A percentile compares a stretch with the other conserved stretches of the same genome.
These are phyloP conservation scores for Synodontis membranacea DNA, from an alignment of 2,113 vertebrate species.

Conservation along the genomic window DNA sequence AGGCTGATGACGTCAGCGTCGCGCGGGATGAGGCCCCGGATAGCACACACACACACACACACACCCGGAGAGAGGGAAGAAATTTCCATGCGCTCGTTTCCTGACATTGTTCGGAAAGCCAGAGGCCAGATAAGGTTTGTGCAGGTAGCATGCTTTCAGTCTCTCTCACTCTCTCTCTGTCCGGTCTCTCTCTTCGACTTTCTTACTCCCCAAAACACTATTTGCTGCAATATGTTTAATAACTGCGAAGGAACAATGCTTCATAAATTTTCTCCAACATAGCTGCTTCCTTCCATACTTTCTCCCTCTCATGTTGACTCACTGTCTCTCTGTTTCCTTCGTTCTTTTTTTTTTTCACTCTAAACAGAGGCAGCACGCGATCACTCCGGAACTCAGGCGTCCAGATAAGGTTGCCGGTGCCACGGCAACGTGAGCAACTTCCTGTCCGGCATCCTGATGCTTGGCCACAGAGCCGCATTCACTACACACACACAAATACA, in stretches of 20 bases:
- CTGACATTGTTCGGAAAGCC: conserved; percentile 76
- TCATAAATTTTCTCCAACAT: neutral
- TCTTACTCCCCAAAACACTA: conserved; percentile 37
- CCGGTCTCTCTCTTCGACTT: conserved; percentile 31
- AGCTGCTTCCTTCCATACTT: conserved; percentile 17
- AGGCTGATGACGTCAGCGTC: conserved; percentile 63
- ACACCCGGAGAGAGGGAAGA: conserved; percentile 67
- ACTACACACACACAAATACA: conserved; percentile 24
- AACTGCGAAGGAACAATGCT: neutral
- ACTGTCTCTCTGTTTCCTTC: neutral
- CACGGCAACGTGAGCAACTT: conserved; percentile 61
- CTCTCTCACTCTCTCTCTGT: conserved; percentile 45
- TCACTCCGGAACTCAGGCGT: conserved; percentile 67
- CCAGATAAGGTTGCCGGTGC: conserved; percentile 66
- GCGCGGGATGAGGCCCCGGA: conserved; percentile 69
- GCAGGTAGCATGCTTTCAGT: conserved; percentile 72
- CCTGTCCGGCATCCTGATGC: conserved; percentile 58
- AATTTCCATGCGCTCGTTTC: conserved; percentile 76
- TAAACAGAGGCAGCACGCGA: conserved; percentile 48
- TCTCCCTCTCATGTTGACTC: conserved; percentile 42
- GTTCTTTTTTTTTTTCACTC: conserved; percentile 31
- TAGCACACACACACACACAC: conserved; percentile 68
- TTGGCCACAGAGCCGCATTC: conserved; percentile 42
- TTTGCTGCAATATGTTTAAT: neutral
- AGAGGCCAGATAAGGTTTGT: conserved; percentile 73